Base-by-base conservation (phyloP, 2,797 vertebrate genomes). In the Heliangelus exortis region DNA sequence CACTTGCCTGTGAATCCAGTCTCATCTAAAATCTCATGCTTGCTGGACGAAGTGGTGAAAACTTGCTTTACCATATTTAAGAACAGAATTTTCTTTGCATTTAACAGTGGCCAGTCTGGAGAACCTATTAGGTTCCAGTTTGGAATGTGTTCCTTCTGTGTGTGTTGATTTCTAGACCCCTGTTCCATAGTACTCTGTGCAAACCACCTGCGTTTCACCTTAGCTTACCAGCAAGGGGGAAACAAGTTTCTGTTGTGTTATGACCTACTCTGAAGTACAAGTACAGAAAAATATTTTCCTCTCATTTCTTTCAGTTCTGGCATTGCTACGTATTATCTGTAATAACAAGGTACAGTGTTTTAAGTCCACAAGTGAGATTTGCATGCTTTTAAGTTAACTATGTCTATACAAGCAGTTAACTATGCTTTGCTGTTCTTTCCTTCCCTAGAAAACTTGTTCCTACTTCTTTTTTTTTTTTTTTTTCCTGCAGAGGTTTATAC, bases 401-500 rank as follows among this genome's bases (percentile, higher is more conserved):
- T 62, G 20, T 48, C 25, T 54, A 12, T 51, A 23, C 11, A 51
- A 75, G 34, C 68, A 63, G 28, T 73, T 73, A n/a, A 58, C 15
- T 11, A 14, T 79, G 43, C 51, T 58, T 78, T 84, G 26, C 36
- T 73, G 31, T 39, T 33, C 9, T 65, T 74, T 59, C 10, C 16
- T 53, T 26, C 5, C 9, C 13, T 50, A 29, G 33, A 16, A 15
- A 67, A 57, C 16, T 36, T 58, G 10, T 34, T 34, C 71, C 29
- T 86, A 28, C 9, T 51, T 71, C 4, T 73, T 55, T 45, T 10
- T 2, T 28, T 50, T 31, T 55, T 28, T 47, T 53, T 94, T 84
- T 25, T 86, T 33, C 78, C 28, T 89, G 31, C 96, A 99, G 99
- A 98, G n/a, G 94, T 98, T 76, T 98, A 99, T 97, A 99, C 99